Conservation (phyloP, 2,113 vertebrate species). For the Prionailurus bengalensis region DNA sequence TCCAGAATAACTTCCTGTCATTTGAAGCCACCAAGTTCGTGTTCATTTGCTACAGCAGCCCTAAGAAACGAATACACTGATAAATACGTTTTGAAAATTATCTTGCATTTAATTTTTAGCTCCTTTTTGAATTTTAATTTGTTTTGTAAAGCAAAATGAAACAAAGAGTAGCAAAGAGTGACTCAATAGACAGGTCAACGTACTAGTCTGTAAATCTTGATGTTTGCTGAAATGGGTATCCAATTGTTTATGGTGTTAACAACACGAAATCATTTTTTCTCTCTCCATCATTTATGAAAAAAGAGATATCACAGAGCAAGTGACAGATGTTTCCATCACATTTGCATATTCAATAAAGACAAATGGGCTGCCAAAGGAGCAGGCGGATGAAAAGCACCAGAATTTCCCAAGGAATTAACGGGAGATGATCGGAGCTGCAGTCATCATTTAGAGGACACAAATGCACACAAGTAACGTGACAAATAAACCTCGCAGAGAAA, state of each 20-base stretch:
- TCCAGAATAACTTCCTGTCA: background rate
- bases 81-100: background rate
- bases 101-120: background rate
- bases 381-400: background rate
- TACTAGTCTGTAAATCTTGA: background rate
- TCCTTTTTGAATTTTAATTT: background rate
- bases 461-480: background rate
- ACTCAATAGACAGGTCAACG: background rate
- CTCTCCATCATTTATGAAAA: background rate
- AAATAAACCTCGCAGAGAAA: background rate
- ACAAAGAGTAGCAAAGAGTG: background rate
- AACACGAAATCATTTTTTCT: background rate
- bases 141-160: background rate
- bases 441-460: background rate
- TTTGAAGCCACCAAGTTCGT: background rate
- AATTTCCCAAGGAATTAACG: background rate
- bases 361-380: background rate
- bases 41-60: background rate
- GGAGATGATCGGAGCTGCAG: background rate
- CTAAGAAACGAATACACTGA: background rate
- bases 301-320: slow-evolving; percentile 36
- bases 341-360: slow-evolving; percentile 50
- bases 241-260: background rate
- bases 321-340: slow-evolving; percentile 15
- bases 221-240: background rate